Evolutionary conservation across 2,113 vertebrate species (phyloP).

Genomic region (Engystomops pustulosus): DNA sequence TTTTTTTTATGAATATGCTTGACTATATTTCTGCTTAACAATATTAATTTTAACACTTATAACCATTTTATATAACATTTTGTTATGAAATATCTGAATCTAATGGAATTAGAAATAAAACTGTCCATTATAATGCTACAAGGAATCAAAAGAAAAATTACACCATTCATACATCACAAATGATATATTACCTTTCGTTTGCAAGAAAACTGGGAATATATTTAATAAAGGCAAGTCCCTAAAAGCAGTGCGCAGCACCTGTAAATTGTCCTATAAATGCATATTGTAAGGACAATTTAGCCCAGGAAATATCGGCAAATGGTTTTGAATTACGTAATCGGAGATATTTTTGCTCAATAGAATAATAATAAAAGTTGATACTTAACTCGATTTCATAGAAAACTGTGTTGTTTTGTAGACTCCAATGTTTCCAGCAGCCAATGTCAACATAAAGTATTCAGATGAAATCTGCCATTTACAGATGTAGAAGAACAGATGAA

Average conservation of each 20-base stretch:
- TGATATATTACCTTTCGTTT: constrained; percentile 17
- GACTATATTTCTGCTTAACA: not conserved
- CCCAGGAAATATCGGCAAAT: constrained; percentile 56
- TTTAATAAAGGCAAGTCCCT: constrained; percentile 44
- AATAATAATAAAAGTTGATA: constrained; percentile 1
- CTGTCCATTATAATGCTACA: not conserved
- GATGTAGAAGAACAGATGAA: too few relatives aligned
- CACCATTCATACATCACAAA: constrained; percentile 18
- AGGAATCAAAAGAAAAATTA: constrained; percentile 24
- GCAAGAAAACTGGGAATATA: constrained; percentile 32
- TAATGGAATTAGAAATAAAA: constrained; percentile 1
- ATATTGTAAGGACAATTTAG: constrained; percentile 14
- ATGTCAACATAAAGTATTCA: not conserved
- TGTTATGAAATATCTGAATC: not conserved
- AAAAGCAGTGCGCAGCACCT: constrained; percentile 29
- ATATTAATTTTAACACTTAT: constrained; percentile 2
- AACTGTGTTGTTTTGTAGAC: not conserved
- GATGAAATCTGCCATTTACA: not conserved
- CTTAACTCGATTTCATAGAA: not conserved
- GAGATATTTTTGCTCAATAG: not conserved
- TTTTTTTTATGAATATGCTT: not conserved
- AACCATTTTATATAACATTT: not conserved
- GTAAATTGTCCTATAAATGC: constrained; percentile 37
- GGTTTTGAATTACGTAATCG: constrained; percentile 32
- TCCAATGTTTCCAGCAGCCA: not conserved